Percentiles rank a stretch among this genome's conserved stretches.
Conservation (phyloP, 2,888 invertebrate genomes). For the Elegia similella region DNA sequence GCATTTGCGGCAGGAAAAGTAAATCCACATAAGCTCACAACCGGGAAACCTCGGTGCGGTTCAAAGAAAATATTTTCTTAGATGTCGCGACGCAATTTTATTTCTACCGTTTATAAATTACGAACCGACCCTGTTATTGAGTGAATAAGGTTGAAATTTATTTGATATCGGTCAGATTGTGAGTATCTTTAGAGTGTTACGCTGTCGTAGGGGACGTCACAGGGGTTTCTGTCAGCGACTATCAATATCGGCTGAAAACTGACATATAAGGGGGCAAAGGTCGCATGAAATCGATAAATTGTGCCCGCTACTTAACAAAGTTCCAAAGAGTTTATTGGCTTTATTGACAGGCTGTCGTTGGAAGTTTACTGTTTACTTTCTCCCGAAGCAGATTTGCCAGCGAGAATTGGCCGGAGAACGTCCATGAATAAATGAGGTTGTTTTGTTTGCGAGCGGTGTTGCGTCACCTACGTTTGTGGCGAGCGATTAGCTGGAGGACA, state of each 20-base stretch:
- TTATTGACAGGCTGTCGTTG: slow-evolving; percentile 65
- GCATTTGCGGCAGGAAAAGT: slow-evolving; percentile 53
- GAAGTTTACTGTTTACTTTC: slow-evolving; percentile 45
- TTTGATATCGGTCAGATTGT: background rate
- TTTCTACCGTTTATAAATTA: slow-evolving; percentile 20
- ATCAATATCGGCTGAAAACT: slow-evolving; percentile 75
- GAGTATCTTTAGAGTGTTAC: slow-evolving; percentile 15
- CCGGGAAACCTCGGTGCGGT: slow-evolving; percentile 63
- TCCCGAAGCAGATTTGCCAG: background rate
- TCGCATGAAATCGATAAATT: slow-evolving; percentile 73
- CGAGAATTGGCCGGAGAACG: background rate
- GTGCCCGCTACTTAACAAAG: slow-evolving; percentile 71
- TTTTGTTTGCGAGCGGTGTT: slow-evolving; percentile 15
- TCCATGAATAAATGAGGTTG: slow-evolving; percentile 27
- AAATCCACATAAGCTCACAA: slow-evolving; percentile 62
- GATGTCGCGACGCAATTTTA: slow-evolving; percentile 54
- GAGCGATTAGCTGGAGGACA: slow-evolving; percentile 5
- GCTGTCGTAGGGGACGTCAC: slow-evolving; percentile 57
- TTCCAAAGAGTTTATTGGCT: slow-evolving; percentile 67
- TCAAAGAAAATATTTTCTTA: slow-evolving; percentile 68
- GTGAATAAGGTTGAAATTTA: slow-evolving; percentile 36
- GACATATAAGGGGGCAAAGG: slow-evolving; percentile 74
- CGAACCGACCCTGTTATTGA: slow-evolving; percentile 26
- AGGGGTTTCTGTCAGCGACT: slow-evolving; percentile 67
- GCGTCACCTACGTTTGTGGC: background rate